These are phyloP conservation scores for Acanthococcus lagerstroemiae DNA, from an alignment of 2,888 invertebrate genomes.

Conservation along the genomic window DNA sequence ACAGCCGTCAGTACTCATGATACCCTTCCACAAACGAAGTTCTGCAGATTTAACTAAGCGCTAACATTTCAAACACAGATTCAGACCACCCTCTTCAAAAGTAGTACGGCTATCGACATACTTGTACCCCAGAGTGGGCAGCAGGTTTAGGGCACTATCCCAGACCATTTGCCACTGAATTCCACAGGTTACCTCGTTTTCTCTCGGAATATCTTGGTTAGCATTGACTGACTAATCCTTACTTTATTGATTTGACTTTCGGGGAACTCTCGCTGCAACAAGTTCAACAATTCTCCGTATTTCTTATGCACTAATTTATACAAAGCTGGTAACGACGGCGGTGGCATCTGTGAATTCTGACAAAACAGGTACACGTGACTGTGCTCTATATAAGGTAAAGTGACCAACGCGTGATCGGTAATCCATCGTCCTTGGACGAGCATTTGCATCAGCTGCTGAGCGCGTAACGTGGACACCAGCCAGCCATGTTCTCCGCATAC, in stretches of 20 bases:
- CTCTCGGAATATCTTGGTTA: no score
- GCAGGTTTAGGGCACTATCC: neutral
- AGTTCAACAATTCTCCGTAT: conserved; percentile 51
- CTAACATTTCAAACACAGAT: no score
- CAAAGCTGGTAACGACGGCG: conserved; percentile 6
- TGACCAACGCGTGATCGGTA: conserved; percentile 60
- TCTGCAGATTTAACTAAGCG: no score
- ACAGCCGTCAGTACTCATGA: no score
- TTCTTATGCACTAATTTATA: conserved; percentile 1
- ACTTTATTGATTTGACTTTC: conserved; percentile 63
- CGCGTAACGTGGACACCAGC: conserved; percentile 66
- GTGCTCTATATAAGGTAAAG: conserved; percentile 63
- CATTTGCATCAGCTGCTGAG: conserved; percentile 76
- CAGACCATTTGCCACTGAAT: neutral
- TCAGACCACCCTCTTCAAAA: no score
- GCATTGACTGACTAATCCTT: conserved; percentile 35
- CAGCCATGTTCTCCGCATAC: conserved; percentile 83
- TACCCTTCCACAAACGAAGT: no score
- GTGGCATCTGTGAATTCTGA: neutral
- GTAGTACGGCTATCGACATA: no score
- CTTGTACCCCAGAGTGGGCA: no score
- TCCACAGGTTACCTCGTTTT: no score
- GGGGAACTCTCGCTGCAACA: conserved; percentile 55
- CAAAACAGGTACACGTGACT: conserved; percentile 52
- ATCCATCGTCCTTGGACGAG: conserved; percentile 84